These are phyloP conservation scores for Podilymbus podiceps DNA, from an alignment of 2,113 vertebrate species.

Conservation along the genomic window DNA sequence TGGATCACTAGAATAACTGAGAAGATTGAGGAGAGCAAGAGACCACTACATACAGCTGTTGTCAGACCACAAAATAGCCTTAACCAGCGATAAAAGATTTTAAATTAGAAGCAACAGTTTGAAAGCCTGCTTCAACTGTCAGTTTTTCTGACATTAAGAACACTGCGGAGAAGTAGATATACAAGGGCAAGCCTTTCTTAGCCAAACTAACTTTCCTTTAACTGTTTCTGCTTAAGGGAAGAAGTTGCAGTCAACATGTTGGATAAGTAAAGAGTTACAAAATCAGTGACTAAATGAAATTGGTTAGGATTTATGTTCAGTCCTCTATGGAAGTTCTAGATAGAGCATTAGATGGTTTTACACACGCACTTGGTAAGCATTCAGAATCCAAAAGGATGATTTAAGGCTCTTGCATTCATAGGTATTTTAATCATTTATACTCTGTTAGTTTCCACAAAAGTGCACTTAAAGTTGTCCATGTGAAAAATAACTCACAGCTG, in stretches of 20 bases:
- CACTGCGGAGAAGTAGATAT: neutral
- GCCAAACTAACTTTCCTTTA: neutral
- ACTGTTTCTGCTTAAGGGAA: neutral
- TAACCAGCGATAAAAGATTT: neutral
- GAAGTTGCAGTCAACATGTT: neutral
- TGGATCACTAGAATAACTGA: neutral
- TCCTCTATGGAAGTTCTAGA: neutral
- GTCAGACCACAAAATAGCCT: neutral
- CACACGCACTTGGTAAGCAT: neutral
- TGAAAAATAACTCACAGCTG: neutral
- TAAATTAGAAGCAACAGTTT: neutral
- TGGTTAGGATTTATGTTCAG: neutral
- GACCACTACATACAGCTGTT: accelerated
- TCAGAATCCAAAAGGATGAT: neutral
- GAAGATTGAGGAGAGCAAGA: neutral
- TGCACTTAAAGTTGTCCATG: neutral
- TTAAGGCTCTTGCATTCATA: neutral
- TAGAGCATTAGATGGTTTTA: neutral
- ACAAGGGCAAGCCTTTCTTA: neutral
- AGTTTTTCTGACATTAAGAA: neutral
- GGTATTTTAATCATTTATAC: neutral
- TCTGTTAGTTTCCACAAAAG: neutral
- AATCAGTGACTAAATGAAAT: neutral
- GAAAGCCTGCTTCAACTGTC: neutral
- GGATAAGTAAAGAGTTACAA: neutral